Evolutionary conservation across 2,797 vertebrate genomes (phyloP).

Genomic region (Xyrichtys novacula): DNA sequence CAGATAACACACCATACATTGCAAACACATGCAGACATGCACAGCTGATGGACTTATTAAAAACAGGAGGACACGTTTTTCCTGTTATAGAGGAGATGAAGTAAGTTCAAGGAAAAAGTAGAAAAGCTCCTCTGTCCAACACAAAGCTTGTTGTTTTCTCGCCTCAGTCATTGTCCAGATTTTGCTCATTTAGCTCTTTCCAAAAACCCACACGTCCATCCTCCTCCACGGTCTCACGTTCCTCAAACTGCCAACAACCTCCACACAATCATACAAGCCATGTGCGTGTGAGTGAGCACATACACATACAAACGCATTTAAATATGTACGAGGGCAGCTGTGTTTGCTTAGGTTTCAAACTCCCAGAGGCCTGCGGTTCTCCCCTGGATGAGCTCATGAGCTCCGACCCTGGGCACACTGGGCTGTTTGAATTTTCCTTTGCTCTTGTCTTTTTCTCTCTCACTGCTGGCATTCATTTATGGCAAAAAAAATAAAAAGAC

Average conservation of each 20-base stretch:
- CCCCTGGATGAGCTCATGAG: conserved; percentile 67
- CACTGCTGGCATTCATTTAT: conserved; percentile 48
- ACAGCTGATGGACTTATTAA: neutral
- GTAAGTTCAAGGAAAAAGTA: conserved; percentile 22
- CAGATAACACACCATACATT: neutral
- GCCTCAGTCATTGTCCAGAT: conserved; percentile 32
- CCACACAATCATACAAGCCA: conserved; percentile 2
- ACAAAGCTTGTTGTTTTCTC: conserved; percentile 31
- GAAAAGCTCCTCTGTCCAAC: conserved; percentile 21
- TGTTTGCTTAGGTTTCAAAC: conserved; percentile 69
- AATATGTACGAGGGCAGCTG: conserved; percentile 66
- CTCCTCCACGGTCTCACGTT: conserved; percentile 22
- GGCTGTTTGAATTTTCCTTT: conserved; percentile 72
- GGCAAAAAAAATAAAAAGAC: conserved; percentile 49
- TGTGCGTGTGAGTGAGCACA: neutral
- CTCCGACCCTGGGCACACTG: conserved; percentile 69
- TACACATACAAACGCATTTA: conserved; percentile 4
- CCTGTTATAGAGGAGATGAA: conserved; percentile 10
- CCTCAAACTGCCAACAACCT: conserved; percentile 22
- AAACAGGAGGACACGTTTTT: conserved; percentile 1
- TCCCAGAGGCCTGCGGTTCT: conserved; percentile 58
- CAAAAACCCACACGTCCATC: conserved; percentile 44
- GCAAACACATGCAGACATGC: neutral
- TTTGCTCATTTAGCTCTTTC: conserved; percentile 46
- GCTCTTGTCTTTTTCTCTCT: conserved; percentile 50